These are phyloP conservation scores for Sphaerophoria taeniata DNA, from an alignment of 2,888 invertebrate species.

Conservation along the genomic window DNA sequence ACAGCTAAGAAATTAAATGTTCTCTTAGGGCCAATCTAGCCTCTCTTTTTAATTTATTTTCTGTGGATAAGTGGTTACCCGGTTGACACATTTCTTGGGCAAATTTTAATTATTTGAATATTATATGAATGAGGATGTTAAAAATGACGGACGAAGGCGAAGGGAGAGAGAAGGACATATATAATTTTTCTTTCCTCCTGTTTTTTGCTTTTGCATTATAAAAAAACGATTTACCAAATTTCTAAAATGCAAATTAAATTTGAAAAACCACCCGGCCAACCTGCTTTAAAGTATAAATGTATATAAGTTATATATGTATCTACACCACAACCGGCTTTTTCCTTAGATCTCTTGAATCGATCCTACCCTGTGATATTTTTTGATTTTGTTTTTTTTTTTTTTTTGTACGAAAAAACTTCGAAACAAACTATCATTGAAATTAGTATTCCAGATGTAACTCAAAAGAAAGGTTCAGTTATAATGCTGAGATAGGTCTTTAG, in stretches of 20 bases:
- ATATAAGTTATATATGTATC: too few relatives aligned
- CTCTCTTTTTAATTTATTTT: background rate
- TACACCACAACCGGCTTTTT: constrained; percentile 6
- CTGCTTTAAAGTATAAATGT: too few relatives aligned
- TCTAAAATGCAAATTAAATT: constrained; percentile 61
- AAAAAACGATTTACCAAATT: constrained; percentile 42
- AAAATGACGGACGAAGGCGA: background rate
- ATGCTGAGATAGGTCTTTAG: constrained; percentile 23
- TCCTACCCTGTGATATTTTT: constrained; percentile 11
- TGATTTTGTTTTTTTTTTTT: too few relatives aligned
- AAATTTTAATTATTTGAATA: constrained; percentile 64
- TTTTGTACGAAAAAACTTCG: background rate
- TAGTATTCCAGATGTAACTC: constrained; percentile 61
- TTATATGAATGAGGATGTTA: constrained; percentile 37
- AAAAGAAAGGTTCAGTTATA: background rate
- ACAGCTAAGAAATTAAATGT: constrained; percentile 49
- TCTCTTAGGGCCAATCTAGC: constrained; percentile 42
- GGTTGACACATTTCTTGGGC: constrained; percentile 57
- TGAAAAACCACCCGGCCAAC: constrained; percentile 54
- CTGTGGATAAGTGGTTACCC: constrained; percentile 28
- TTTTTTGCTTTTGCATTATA: constrained; percentile 27
- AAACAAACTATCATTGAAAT: constrained; percentile 41
- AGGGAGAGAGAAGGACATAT: background rate
- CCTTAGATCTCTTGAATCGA: too few relatives aligned
- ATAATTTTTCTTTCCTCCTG: background rate